A percentile compares a stretch with the other conserved stretches of the same genome.
Evolutionary conservation across 2,113 vertebrate species (phyloP).

Genomic region (Phalacrocorax carbo): DNA sequence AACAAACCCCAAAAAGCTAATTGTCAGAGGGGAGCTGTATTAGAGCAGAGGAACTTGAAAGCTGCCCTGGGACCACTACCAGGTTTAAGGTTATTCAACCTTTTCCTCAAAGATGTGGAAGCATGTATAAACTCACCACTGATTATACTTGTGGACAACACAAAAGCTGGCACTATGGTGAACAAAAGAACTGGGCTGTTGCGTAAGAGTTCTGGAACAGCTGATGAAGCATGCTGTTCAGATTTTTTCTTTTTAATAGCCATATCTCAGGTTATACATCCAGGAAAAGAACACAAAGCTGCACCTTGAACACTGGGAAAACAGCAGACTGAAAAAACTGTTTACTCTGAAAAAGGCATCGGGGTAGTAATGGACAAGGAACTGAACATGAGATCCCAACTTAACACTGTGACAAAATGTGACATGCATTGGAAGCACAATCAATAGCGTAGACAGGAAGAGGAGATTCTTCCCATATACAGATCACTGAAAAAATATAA

Average conservation of each 20-base stretch:
- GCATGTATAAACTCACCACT: background rate
- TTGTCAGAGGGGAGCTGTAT: background rate
- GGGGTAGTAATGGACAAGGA: background rate
- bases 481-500: background rate
- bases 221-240: background rate
- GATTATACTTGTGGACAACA: background rate
- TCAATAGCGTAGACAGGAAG: background rate
- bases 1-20: background rate
- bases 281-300: background rate
- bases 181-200: background rate
- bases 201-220: background rate
- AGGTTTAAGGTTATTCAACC: background rate
- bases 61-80: background rate
- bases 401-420: background rate
- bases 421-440: background rate
- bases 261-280: background rate
- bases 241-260: background rate
- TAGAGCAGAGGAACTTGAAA: background rate
- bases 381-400: rapidly evolving
- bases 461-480: background rate
- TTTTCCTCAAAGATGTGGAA: background rate
- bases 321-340: background rate
- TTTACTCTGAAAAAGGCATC: background rate
- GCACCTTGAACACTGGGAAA: background rate
- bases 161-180: background rate